phyloP scores from a whole-genome alignment of 2,797 vertebrate species.

The Myotis findleyi region DNA sequence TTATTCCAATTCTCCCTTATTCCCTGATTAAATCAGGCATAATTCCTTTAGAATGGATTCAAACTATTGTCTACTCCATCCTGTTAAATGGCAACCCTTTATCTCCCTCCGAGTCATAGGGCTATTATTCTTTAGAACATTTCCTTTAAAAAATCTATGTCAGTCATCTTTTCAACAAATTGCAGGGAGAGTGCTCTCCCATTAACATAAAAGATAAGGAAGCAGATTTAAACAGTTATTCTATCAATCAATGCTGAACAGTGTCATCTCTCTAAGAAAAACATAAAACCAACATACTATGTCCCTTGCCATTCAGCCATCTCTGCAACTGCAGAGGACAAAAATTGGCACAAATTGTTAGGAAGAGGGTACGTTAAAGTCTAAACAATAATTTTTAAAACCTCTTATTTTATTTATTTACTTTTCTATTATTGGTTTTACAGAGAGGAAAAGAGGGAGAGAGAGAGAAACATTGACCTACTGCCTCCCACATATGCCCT shows the following conservation, averaged over 20 bases:
- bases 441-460: too few species aligned
- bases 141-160: neutral
- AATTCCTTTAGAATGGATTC: neutral
- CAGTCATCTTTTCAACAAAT: slow-evolving; percentile 35
- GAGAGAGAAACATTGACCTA: too few species aligned
- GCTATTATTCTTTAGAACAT: neutral
- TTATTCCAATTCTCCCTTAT: neutral
- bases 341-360: neutral
- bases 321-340: neutral
- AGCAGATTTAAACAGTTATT: neutral
- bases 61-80: neutral
- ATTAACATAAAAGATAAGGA: neutral
- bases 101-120: neutral
- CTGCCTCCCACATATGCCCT: too few species aligned
- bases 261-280: slow-evolving; percentile 13
- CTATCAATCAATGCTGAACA: neutral
- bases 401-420: neutral
- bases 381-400: neutral
- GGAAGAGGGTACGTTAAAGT: neutral
- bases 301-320: neutral
- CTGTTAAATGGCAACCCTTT: neutral
- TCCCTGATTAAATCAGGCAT: neutral
- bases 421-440: neutral
- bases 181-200: neutral
- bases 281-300: neutral